phyloP scores from a whole-genome alignment of 1,140 invertebrate species.

The Helicoverpa armigera region DNA sequence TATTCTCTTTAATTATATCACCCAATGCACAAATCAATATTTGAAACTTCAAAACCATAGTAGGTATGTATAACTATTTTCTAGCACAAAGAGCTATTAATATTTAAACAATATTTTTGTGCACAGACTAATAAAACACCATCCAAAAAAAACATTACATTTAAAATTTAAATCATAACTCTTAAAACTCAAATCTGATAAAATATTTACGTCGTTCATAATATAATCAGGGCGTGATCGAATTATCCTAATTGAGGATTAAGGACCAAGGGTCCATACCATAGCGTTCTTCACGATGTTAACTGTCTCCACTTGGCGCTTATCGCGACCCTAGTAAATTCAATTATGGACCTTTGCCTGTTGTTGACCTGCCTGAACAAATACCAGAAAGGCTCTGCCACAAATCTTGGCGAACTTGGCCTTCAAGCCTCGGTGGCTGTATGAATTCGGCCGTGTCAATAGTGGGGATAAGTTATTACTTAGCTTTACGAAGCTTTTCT shows the following conservation, averaged over 20 bases:
- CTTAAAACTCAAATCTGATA: neutral
- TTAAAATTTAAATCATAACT: constrained; percentile 9
- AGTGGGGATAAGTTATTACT: neutral
- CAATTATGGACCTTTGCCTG: constrained; percentile 64
- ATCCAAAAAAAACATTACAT: neutral
- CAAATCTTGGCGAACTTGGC: constrained; percentile 8
- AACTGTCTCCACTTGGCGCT: constrained; percentile 64
- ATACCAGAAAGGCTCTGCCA: constrained; percentile 3
- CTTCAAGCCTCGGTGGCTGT: neutral
- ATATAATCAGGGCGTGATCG: constrained; percentile 62
- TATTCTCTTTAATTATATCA: no score
- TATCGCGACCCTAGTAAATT: constrained; percentile 68
- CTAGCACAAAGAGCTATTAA: no score
- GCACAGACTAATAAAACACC: neutral
- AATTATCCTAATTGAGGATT: constrained; percentile 70
- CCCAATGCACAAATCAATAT: no score
- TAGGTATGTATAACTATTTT: no score
- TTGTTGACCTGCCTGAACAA: constrained; percentile 34
- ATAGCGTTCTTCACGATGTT: constrained; percentile 58
- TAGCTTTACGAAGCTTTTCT: no score
- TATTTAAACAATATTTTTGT: neutral
- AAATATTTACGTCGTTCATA: constrained; percentile 27
- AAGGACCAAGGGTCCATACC: constrained; percentile 59
- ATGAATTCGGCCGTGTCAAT: constrained; percentile 5
- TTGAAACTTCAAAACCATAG: no score